A percentile compares a stretch with the other conserved stretches of the same genome.
Conservation (phyloP, 2,888 invertebrate species). For the Cataglyphis cursor region DNA sequence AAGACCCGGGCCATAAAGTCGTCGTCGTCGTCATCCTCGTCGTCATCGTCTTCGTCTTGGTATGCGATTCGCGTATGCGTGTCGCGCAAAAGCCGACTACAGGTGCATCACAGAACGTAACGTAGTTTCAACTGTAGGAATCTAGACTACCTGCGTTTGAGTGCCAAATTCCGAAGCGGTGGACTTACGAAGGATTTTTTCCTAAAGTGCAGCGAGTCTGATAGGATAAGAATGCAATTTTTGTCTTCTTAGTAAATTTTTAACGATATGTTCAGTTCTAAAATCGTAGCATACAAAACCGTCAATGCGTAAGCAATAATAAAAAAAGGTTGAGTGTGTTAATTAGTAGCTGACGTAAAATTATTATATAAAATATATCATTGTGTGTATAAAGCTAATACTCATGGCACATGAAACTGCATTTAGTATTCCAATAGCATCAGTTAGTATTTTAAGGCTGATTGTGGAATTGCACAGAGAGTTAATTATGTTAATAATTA, state of each 20-base stretch:
- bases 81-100: constrained; percentile 46
- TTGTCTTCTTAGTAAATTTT: neutral
- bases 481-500: constrained; percentile 48
- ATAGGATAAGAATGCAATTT: constrained; percentile 34
- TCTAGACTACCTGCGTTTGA: constrained; percentile 48
- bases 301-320: neutral
- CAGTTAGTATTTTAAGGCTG: constrained; percentile 28
- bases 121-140: constrained; percentile 31
- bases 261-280: neutral
- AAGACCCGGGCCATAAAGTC: constrained; percentile 77
- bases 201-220: neutral
- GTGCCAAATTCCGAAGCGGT: constrained; percentile 38
- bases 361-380: neutral
- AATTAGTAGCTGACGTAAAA: neutral
- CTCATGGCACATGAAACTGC: neutral
- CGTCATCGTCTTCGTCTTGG: constrained; percentile 53
- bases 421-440: constrained; percentile 42
- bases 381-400: constrained; percentile 20
- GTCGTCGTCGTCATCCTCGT: constrained; percentile 65
- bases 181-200: neutral
- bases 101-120: constrained; percentile 56
- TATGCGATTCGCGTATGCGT: constrained; percentile 60
- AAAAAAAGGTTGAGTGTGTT: constrained; percentile 9
- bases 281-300: neutral
- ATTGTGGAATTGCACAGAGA: constrained; percentile 18